Evolutionary conservation across 2,888 invertebrate genomes (phyloP).

Genomic region (Hybos culiciformis): DNA sequence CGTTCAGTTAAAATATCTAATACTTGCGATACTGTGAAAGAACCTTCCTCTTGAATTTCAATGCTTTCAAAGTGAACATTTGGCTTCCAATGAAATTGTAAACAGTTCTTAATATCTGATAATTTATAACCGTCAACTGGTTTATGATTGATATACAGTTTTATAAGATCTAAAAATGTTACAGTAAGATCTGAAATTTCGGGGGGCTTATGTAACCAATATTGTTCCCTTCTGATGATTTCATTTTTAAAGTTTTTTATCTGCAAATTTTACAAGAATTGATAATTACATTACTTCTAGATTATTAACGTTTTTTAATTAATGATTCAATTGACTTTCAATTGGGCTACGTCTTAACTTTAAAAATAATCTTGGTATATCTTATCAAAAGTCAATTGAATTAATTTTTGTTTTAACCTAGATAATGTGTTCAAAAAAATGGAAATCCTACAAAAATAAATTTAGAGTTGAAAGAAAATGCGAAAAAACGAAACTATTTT

Average conservation of each 20-base stretch:
- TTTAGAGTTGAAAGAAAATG: neutral
- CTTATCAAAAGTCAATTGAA: too few relatives aligned
- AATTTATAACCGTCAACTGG: slow-evolving; percentile 43
- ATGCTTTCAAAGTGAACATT: neutral
- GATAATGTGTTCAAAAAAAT: slow-evolving; percentile 4
- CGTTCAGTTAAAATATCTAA: slow-evolving; percentile 10
- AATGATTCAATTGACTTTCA: too few relatives aligned
- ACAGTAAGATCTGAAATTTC: slow-evolving; percentile 40
- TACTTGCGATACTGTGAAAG: slow-evolving; percentile 6
- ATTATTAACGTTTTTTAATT: too few relatives aligned
- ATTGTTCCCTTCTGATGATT: slow-evolving; percentile 27
- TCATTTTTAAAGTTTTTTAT: slow-evolving; percentile 47
- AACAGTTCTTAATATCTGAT: slow-evolving; percentile 30
- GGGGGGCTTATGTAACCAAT: neutral
- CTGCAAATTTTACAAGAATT: too few relatives aligned
- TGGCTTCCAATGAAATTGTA: slow-evolving; percentile 11
- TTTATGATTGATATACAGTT: slow-evolving; percentile 51
- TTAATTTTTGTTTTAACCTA: too few relatives aligned
- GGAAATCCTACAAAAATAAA: neutral
- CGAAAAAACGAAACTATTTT: neutral
- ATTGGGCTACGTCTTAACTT: too few relatives aligned
- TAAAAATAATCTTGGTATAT: too few relatives aligned
- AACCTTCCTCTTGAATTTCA: neutral
- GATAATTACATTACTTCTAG: too few relatives aligned
- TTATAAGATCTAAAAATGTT: slow-evolving; percentile 49